A percentile compares a stretch with the other conserved stretches of the same genome.
These are phyloP conservation scores for Sarcophaga rosellei DNA, from an alignment of 2,888 invertebrate species.

Conservation along the genomic window DNA sequence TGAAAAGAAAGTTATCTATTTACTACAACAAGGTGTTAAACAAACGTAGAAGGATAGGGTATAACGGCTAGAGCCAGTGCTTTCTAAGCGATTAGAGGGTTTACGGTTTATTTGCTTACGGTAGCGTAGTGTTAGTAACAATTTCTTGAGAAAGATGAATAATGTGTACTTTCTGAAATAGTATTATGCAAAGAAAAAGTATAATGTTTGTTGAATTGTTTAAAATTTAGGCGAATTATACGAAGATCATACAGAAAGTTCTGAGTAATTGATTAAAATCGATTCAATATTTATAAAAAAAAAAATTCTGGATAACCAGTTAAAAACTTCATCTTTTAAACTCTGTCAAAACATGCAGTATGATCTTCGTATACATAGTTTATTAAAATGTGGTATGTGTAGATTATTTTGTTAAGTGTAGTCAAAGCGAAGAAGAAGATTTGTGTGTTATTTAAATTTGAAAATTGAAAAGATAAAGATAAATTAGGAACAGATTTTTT, in stretches of 20 bases:
- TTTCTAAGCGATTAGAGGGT: constrained; percentile 68
- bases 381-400: background rate
- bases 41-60: constrained; percentile 33
- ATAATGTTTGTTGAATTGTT: constrained; percentile 8
- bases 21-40: constrained; percentile 59
- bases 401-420: constrained; percentile 1
- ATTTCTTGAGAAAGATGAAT: constrained; percentile 75
- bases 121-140: constrained; percentile 77
- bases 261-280: too few species aligned
- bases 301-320: too few species aligned
- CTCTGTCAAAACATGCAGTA: background rate
- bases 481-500: constrained; percentile 6
- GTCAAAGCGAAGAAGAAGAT: background rate
- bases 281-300: too few species aligned
- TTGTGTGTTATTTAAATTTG: constrained; percentile 33
- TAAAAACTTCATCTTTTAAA: too few species aligned
- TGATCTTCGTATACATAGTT: background rate
- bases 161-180: constrained; percentile 76
- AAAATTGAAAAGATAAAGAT: constrained; percentile 13
- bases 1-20: constrained; percentile 37
- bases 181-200: constrained; percentile 36
- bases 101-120: constrained; percentile 63
- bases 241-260: background rate
- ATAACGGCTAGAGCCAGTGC: constrained; percentile 43
- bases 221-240: background rate